Percentiles rank a stretch among this genome's conserved stretches.
These are phyloP conservation scores for Platyscapa corneri DNA, from an alignment of 1,140 invertebrate species.

Conservation along the genomic window DNA sequence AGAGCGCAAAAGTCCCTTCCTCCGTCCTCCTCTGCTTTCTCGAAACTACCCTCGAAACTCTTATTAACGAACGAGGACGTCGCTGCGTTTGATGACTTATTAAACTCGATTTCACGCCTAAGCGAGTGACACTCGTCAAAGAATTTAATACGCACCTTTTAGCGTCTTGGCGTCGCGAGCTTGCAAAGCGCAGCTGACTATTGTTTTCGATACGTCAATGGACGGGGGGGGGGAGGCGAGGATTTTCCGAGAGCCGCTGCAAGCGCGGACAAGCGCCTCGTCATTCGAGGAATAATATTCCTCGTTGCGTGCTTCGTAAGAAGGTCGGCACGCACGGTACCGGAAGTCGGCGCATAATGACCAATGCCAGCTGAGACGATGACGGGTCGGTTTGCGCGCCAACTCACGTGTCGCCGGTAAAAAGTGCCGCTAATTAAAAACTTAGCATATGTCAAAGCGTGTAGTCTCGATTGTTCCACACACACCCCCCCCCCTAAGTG, in stretches of 20 bases:
- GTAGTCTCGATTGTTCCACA: no score
- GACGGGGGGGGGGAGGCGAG: neutral
- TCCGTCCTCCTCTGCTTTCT: neutral
- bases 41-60: neutral
- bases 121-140: constrained; percentile 1
- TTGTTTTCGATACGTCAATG: constrained; percentile 16
- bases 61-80: neutral
- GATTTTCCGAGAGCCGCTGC: neutral
- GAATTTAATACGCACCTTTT: constrained; percentile 29
- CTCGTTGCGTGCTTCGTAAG: neutral
- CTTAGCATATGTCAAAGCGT: neutral
- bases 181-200: neutral
- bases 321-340: neutral
- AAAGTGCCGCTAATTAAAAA: neutral
- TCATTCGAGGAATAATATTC: constrained; percentile 24
- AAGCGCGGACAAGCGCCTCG: neutral
- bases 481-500: no score
- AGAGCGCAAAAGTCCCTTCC: neutral
- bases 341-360: neutral
- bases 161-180: no score
- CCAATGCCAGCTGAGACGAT: neutral
- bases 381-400: neutral
- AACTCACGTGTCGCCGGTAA: neutral
- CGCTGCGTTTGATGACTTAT: neutral
- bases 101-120: no score